Conservation (phyloP, 2,888 invertebrate genomes). For the Napeogenes sylphis region DNA sequence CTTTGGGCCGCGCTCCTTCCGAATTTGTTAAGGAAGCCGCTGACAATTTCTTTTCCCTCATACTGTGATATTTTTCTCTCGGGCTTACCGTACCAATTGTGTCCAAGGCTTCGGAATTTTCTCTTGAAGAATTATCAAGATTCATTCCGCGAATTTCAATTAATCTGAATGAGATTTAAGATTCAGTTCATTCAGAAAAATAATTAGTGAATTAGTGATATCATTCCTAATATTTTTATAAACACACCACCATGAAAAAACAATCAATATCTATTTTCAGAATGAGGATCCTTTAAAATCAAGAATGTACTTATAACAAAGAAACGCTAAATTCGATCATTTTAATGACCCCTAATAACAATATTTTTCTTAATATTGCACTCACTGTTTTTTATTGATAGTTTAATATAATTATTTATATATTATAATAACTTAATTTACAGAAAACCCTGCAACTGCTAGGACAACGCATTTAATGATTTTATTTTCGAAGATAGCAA, state of each 20-base stretch:
- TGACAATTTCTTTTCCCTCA: slow-evolving; percentile 84
- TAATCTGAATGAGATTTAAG: slow-evolving; percentile 31
- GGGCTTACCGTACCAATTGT: slow-evolving; percentile 64
- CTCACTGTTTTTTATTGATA: not conserved
- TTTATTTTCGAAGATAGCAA: slow-evolving; percentile 18
- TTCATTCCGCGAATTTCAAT: slow-evolving; percentile 58
- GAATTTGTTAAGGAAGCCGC: slow-evolving; percentile 78
- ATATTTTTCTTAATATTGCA: not conserved
- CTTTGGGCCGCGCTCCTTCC: slow-evolving; percentile 85
- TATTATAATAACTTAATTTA: slow-evolving; percentile 1
- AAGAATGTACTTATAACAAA: slow-evolving; percentile 21
- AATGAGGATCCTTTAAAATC: slow-evolving; percentile 26
- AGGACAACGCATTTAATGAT: slow-evolving; percentile 26
- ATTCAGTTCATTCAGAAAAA: slow-evolving; percentile 23
- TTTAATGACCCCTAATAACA: slow-evolving; percentile 6
- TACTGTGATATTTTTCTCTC: slow-evolving; percentile 70
- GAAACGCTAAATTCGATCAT: slow-evolving; percentile 12
- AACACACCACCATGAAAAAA: slow-evolving; percentile 48
- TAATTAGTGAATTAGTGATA: slow-evolving; percentile 27
- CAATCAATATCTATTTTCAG: slow-evolving; percentile 55
- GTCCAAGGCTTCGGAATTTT: slow-evolving; percentile 67
- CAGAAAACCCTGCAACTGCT: not conserved
- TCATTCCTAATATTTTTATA: slow-evolving; percentile 36
- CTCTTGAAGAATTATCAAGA: slow-evolving; percentile 69
- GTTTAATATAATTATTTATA: not conserved